Evolutionary conservation across 1,140 invertebrate genomes (phyloP).

Genomic region (Zaprionus tsacasi): DNA sequence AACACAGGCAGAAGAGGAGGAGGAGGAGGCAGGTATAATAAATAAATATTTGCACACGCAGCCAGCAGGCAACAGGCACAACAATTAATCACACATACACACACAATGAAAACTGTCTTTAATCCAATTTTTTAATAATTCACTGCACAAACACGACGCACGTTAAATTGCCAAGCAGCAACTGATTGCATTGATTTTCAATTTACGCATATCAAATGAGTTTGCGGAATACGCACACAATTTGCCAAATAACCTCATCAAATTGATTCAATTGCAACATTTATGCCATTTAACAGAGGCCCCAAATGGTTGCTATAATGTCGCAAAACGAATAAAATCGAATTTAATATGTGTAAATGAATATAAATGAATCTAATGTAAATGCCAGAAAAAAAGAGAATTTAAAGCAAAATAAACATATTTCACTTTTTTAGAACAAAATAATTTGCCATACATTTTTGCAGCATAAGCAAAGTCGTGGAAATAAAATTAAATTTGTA

Average conservation of each 20-base stretch:
- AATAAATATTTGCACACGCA: slow-evolving; percentile 67
- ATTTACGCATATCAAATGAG: slow-evolving; percentile 35
- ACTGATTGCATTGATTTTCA: slow-evolving; percentile 48
- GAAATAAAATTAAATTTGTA: background rate
- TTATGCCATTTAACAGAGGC: background rate
- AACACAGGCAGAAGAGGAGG: slow-evolving; percentile 16
- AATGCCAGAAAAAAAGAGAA: background rate
- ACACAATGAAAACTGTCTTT: slow-evolving; percentile 14
- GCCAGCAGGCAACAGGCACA: slow-evolving; percentile 2
- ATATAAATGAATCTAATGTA: background rate
- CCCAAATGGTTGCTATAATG: slow-evolving; percentile 6
- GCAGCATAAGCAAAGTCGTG: background rate
- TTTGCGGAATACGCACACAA: slow-evolving; percentile 1
- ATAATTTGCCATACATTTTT: background rate
- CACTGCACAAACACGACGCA: slow-evolving; percentile 25
- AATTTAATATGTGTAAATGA: slow-evolving; percentile 8
- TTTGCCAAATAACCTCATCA: slow-evolving; percentile 23
- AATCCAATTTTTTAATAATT: slow-evolving; percentile 45
- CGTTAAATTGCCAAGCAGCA: background rate
- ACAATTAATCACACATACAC: slow-evolving; percentile 60
- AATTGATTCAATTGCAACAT: slow-evolving; percentile 15
- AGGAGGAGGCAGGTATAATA: slow-evolving; percentile 33
- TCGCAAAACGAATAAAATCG: background rate
- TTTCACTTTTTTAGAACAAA: background rate
- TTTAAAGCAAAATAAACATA: background rate